Conservation (phyloP, 2,888 invertebrate species). For the Epinotia bilunana region DNA sequence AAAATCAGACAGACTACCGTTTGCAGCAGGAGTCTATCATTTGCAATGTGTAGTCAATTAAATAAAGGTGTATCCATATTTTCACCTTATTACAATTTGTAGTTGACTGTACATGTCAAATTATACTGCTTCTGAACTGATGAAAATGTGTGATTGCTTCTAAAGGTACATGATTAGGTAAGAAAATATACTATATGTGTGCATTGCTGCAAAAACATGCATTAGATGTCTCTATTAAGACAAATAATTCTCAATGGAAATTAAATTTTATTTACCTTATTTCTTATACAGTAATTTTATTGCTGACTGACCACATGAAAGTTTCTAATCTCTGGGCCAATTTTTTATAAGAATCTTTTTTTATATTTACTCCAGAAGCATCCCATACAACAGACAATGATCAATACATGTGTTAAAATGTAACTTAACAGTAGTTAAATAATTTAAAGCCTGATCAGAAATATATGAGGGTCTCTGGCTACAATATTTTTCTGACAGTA, state of each 20-base stretch:
- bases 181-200: background rate
- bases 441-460: constrained; percentile 12
- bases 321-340: background rate
- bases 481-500: too few relatives aligned
- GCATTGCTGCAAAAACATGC: background rate
- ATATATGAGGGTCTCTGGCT: background rate
- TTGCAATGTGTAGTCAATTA: background rate
- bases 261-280: background rate
- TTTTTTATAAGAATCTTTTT: background rate
- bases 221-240: too few relatives aligned
- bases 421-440: constrained; percentile 24
- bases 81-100: constrained; percentile 4
- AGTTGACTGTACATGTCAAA: too few relatives aligned
- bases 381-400: constrained; percentile 16
- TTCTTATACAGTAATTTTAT: constrained; percentile 2
- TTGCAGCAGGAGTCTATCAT: background rate
- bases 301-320: background rate
- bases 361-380: background rate
- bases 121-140: background rate
- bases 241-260: too few relatives aligned
- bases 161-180: background rate
- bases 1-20: background rate
- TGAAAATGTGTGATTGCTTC: background rate
- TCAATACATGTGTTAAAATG: constrained; percentile 29
- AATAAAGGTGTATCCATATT: background rate